phyloP scores from a whole-genome alignment of 2,113 vertebrate genomes.

The Triplophysa tibetana region DNA sequence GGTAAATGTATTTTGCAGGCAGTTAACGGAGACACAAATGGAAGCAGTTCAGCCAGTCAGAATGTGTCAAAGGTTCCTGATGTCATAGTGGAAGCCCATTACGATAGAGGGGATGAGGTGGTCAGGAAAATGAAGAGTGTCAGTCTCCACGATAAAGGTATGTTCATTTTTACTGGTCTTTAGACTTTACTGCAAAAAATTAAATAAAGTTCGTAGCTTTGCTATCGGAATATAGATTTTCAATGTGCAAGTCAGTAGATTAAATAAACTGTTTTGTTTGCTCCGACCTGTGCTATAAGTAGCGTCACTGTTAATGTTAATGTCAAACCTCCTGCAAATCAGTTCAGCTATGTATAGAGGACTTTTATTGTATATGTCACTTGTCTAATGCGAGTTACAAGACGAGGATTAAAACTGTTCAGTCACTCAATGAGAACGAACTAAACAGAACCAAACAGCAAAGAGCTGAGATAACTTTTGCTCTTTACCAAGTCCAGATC shows the following conservation, averaged over 20 bases:
- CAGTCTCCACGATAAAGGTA: slow-evolving; percentile 51
- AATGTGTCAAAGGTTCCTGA: slow-evolving; percentile 62
- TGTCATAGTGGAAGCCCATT: slow-evolving; percentile 77
- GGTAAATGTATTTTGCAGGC: slow-evolving; percentile 70
- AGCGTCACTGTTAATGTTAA: too few relatives aligned
- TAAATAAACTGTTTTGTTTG: not conserved
- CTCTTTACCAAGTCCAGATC: not conserved
- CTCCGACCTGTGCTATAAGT: not conserved
- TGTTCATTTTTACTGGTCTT: too few relatives aligned
- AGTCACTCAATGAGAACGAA: slow-evolving; percentile 30
- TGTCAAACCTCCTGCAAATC: not conserved
- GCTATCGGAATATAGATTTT: too few relatives aligned
- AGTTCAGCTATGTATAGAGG: not conserved
- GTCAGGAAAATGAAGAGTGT: slow-evolving; percentile 46
- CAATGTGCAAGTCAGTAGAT: too few relatives aligned
- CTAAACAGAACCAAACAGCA: slow-evolving; percentile 11
- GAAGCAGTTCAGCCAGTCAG: slow-evolving; percentile 50
- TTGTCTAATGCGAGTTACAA: not conserved
- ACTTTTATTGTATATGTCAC: not conserved
- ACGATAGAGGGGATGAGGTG: slow-evolving; percentile 66
- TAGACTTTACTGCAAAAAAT: too few relatives aligned
- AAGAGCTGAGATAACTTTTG: not conserved
- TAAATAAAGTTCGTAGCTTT: too few relatives aligned
- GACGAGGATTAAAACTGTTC: not conserved
- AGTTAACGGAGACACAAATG: slow-evolving; percentile 80